phyloP scores from a whole-genome alignment of 2,113 vertebrate species.

The Phylloscopus whistleri region DNA sequence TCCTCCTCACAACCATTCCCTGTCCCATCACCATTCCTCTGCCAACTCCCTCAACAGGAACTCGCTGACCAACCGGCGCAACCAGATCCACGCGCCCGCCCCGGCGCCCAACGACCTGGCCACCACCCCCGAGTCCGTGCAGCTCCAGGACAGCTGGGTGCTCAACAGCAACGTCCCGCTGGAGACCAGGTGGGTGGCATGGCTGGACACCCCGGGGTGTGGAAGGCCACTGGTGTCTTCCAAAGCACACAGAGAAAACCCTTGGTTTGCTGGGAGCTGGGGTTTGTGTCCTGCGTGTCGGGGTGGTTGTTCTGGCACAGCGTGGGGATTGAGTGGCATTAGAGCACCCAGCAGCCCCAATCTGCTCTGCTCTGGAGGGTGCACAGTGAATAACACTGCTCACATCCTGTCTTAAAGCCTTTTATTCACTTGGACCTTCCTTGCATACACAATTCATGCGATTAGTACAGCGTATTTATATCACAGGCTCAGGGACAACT shows the following conservation, averaged over 20 bases:
- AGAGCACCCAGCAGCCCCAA: background rate
- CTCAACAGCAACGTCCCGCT: conserved; percentile 97
- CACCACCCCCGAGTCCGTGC: conserved; percentile 95
- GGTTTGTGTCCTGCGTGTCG: background rate
- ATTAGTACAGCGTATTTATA: conserved; percentile 58
- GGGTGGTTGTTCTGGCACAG: fast-evolving
- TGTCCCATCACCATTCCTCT: conserved; percentile 93
- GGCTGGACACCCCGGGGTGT: fast-evolving
- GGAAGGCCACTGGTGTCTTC: fast-evolving
- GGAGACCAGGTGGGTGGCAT: conserved; percentile 86
- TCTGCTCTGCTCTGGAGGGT: background rate
- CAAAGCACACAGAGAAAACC: fast-evolving
- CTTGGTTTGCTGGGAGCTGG: background rate
- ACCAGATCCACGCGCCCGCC: conserved; percentile 89
- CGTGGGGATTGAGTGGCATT: fast-evolving
- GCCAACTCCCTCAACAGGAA: conserved; percentile 98
- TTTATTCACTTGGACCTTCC: conserved; percentile 22
- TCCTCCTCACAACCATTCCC: conserved; percentile 93
- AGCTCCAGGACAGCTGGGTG: conserved; percentile 99
- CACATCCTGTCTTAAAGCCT: conserved; percentile 20
- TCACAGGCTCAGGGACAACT: conserved; percentile 41
- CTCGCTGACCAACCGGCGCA: conserved; percentile 90
- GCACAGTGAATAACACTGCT: background rate
- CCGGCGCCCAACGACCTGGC: conserved; percentile 89
- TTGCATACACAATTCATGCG: conserved; percentile 33